These are phyloP conservation scores for Daboia siamensis DNA, from an alignment of 2,113 vertebrate species.

Conservation along the genomic window DNA sequence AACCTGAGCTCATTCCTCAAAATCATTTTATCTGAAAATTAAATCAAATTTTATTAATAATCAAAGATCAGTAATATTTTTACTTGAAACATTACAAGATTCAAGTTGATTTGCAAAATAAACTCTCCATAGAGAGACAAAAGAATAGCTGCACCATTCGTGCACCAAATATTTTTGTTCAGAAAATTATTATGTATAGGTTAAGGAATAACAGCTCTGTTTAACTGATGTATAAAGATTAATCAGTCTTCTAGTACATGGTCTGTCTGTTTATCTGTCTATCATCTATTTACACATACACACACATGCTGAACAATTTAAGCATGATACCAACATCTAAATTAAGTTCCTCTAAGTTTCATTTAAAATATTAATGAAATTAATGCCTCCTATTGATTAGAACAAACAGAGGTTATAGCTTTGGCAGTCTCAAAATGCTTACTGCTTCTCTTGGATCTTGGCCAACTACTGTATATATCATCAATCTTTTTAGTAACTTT, in stretches of 20 bases:
- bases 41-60: not conserved
- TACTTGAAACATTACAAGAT: not conserved
- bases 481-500: not conserved
- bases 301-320: not conserved
- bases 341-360: not conserved
- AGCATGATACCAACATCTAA: not conserved
- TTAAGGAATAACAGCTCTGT: not conserved
- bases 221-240: not conserved
- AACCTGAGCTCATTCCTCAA: not conserved
- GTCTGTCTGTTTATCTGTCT: not conserved
- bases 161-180: not conserved
- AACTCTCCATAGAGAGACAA: not conserved
- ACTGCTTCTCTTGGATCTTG: not conserved
- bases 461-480: not conserved
- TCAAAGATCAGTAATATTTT: not conserved
- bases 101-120: not conserved
- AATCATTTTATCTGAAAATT: not conserved
- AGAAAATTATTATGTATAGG: not conserved
- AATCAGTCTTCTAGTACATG: not conserved
- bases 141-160: not conserved
- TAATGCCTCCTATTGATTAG: not conserved
- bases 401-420: not conserved
- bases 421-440: not conserved
- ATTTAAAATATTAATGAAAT: not conserved
- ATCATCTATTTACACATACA: not conserved